A percentile compares a stretch with the other conserved stretches of the same genome.
phyloP scores from a whole-genome alignment of 2,797 vertebrate genomes.

The Microctenopoma stevenorrisi region DNA sequence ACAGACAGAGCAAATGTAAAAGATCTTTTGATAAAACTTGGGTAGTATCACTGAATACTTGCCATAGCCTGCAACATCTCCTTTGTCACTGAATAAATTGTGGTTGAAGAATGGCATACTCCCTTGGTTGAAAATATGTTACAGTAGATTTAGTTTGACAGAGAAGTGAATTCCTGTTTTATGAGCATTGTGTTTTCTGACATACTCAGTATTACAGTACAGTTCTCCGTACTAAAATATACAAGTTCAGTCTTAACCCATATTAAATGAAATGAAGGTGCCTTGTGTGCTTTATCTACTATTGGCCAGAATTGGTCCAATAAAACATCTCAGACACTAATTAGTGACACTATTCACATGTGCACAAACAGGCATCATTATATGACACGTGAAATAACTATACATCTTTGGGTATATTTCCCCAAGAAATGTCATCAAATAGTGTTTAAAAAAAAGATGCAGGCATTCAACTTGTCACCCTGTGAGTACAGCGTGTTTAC shows the following conservation, averaged over 20 bases:
- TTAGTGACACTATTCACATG: constrained; percentile 8
- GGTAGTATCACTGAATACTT: constrained; percentile 39
- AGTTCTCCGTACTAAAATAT: background rate
- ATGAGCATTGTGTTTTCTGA: constrained; percentile 6
- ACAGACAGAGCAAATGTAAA: constrained; percentile 13
- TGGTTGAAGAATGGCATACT: constrained; percentile 16
- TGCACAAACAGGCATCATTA: background rate
- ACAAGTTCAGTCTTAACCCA: background rate
- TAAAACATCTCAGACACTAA: constrained; percentile 1
- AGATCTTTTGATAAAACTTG: constrained; percentile 29
- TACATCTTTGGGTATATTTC: background rate
- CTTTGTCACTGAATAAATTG: constrained; percentile 59
- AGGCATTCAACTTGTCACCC: background rate
- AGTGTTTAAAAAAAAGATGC: background rate
- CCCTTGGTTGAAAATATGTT: constrained; percentile 38
- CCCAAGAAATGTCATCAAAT: background rate
- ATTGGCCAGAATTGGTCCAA: background rate
- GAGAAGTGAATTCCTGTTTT: constrained; percentile 21
- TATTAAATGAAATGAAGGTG: background rate
- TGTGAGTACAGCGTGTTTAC: no score
- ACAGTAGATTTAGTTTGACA: constrained; percentile 32
- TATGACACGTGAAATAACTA: background rate
- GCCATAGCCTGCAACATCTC: constrained; percentile 54
- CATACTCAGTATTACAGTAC: background rate
- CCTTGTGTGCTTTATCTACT: background rate